phyloP scores from a whole-genome alignment of 2,113 vertebrate species.

The Phainopepla nitens region DNA sequence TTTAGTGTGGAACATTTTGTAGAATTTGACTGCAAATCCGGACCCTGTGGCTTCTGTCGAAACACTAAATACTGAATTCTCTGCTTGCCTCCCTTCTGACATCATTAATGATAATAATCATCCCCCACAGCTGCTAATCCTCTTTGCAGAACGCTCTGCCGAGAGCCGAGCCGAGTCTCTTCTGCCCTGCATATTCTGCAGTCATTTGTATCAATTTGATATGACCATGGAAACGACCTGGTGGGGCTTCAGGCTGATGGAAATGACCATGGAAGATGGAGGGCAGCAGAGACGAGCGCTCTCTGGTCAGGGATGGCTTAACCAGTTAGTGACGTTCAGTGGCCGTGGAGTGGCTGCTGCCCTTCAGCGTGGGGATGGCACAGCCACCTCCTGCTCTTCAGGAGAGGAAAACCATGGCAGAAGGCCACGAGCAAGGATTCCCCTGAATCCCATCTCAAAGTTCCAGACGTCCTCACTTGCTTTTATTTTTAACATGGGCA shows the following conservation, averaged over 20 bases:
- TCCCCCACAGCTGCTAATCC: constrained; percentile 27
- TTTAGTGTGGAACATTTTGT: background rate
- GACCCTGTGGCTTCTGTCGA: constrained; percentile 40
- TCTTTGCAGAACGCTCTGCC: background rate
- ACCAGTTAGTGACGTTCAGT: fast-evolving
- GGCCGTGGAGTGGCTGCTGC: background rate
- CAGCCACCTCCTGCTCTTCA: background rate
- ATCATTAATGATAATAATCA: constrained; percentile 38
- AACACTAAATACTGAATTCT: background rate
- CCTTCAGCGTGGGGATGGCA: background rate
- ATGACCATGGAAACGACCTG: background rate
- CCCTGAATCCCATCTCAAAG: background rate
- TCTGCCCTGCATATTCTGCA: background rate
- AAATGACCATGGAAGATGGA: background rate
- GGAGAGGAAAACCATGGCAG: background rate
- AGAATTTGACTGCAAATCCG: background rate
- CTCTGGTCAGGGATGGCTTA: background rate
- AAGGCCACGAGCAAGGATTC: background rate
- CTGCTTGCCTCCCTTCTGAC: background rate
- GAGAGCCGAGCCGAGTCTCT: background rate
- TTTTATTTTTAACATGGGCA: background rate
- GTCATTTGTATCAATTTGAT: background rate
- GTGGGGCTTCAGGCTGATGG: background rate
- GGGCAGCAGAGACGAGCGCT: background rate
- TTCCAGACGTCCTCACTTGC: background rate